These are phyloP conservation scores for Calliphora vicina DNA, from an alignment of 1,140 invertebrate species.

Conservation along the genomic window DNA sequence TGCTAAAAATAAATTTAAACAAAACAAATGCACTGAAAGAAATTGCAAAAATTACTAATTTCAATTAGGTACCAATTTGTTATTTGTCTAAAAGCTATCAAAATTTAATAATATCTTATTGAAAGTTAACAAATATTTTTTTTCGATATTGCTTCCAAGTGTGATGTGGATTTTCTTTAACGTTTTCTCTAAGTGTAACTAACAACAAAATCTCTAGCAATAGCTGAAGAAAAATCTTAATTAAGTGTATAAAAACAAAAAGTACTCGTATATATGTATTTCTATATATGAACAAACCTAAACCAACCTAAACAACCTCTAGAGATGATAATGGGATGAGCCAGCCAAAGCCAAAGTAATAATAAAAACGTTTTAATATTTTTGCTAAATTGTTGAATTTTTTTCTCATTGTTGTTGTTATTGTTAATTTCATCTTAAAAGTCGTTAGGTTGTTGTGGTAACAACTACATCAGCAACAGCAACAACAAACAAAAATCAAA, in stretches of 20 bases:
- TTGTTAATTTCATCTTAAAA: background rate
- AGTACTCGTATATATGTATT: too few relatives aligned
- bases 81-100: too few relatives aligned
- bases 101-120: too few relatives aligned
- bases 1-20: background rate
- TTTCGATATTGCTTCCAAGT: too few relatives aligned
- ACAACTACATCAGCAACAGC: background rate
- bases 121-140: too few relatives aligned
- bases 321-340: slow-evolving; percentile 9
- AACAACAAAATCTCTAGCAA: too few relatives aligned
- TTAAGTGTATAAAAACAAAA: too few relatives aligned
- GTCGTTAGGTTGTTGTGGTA: slow-evolving; percentile 10
- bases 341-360: background rate
- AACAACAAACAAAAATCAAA: background rate
- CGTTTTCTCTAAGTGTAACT: too few relatives aligned
- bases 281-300: too few relatives aligned
- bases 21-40: background rate
- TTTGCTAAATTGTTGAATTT: background rate
- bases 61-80: too few relatives aligned
- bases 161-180: too few relatives aligned
- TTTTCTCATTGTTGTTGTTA: background rate
- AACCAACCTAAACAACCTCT: background rate
- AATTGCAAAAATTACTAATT: background rate
- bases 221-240: too few relatives aligned
- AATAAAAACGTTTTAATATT: slow-evolving; percentile 5